These are phyloP conservation scores for Puffinus mauretanicus DNA, from an alignment of 2,113 vertebrate genomes.

Conservation along the genomic window DNA sequence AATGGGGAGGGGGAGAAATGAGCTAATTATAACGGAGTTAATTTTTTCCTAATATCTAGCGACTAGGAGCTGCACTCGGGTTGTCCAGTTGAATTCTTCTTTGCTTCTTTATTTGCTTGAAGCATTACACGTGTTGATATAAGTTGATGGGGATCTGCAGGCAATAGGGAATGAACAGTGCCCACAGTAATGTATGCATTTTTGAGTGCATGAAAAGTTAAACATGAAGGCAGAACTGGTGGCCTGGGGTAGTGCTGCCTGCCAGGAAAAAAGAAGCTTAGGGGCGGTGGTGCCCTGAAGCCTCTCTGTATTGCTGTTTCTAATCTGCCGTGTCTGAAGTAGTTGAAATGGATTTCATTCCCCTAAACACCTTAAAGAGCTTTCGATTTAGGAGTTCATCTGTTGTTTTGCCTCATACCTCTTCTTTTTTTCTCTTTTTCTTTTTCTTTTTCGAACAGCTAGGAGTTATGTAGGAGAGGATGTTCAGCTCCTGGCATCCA, in stretches of 20 bases:
- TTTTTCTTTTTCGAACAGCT: neutral
- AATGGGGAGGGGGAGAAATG: neutral
- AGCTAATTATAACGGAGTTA: neutral
- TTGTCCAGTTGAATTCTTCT: neutral
- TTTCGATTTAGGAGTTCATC: neutral
- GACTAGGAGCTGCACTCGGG: neutral
- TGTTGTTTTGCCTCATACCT: neutral
- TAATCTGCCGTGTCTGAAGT: neutral
- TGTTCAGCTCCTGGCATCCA: neutral
- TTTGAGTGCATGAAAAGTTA: neutral
- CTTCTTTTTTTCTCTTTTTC: neutral
- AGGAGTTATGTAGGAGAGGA: neutral
- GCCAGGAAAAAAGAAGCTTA: neutral
- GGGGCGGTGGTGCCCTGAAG: neutral
- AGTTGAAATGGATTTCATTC: neutral
- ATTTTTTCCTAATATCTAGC: neutral
- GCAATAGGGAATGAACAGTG: neutral
- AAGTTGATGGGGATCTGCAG: neutral
- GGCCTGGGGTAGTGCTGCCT: neutral
- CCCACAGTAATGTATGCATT: neutral
- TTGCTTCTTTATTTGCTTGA: neutral
- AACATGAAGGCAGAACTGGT: neutral
- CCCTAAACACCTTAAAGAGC: neutral
- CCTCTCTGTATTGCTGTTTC: neutral
- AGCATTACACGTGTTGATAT: rapidly evolving